phyloP scores from a whole-genome alignment of 2,797 vertebrate species.

The Enteromius mattozi region DNA sequence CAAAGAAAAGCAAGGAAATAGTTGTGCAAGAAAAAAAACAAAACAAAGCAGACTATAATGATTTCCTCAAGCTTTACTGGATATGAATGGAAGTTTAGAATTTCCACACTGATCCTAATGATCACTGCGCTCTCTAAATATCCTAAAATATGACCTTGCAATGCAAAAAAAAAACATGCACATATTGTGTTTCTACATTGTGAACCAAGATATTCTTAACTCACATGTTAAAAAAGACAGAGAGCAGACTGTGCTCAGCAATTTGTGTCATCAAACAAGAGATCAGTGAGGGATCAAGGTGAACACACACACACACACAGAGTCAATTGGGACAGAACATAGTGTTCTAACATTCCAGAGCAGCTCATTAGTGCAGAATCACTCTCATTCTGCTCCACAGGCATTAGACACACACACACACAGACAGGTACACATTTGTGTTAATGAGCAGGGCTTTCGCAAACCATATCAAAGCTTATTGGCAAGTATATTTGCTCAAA shows the following conservation, averaged over 20 bases:
- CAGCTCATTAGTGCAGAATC: constrained; percentile 33
- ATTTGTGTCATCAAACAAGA: constrained; percentile 48
- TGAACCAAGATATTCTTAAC: not conserved
- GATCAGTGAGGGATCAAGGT: constrained; percentile 34
- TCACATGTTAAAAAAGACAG: not conserved
- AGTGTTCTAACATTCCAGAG: constrained; percentile 38
- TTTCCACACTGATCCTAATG: not conserved
- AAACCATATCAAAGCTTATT: constrained; percentile 14
- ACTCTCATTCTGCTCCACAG: constrained; percentile 6
- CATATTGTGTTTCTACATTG: constrained; percentile 11
- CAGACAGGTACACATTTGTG: not conserved
- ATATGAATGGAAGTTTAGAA: constrained; percentile 18
- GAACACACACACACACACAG: constrained; percentile 1
- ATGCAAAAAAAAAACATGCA: not conserved
- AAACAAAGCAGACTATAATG: not conserved
- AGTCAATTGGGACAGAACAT: constrained; percentile 17
- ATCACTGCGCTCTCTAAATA: constrained; percentile 3
- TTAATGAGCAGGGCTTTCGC: constrained; percentile 10
- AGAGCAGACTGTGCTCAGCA: constrained; percentile 21
- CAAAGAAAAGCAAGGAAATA: constrained; percentile 3
- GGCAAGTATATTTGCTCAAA: constrained; percentile 1
- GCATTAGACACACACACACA: not conserved
- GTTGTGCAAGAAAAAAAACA: not conserved
- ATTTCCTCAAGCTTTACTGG: constrained; percentile 2
- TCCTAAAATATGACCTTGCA: not conserved